phyloP scores from a whole-genome alignment of 2,888 invertebrate genomes.

The Allygus modestus region DNA sequence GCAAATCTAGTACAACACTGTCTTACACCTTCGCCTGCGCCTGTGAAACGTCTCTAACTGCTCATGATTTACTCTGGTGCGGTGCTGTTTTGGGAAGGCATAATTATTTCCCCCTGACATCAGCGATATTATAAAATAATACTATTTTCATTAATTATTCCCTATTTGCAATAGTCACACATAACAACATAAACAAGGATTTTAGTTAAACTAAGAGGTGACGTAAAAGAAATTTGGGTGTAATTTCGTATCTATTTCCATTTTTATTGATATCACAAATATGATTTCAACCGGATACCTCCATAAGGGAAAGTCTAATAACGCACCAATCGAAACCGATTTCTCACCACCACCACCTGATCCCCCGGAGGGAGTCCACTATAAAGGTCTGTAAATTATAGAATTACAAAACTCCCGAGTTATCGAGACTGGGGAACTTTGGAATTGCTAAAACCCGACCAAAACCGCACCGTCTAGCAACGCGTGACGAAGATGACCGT shows the following conservation, averaged over 20 bases:
- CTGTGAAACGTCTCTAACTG: too few species aligned
- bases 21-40: neutral
- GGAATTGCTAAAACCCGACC: neutral
- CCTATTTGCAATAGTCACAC: too few species aligned
- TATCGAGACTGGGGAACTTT: neutral
- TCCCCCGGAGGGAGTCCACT: neutral
- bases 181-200: too few species aligned
- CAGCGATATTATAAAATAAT: too few species aligned
- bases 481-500: neutral
- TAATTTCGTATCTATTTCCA: too few species aligned
- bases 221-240: too few species aligned
- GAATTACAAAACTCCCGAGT: neutral
- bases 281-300: neutral
- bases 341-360: neutral
- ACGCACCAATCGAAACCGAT: neutral
- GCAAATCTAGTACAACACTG: neutral
- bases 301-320: neutral
- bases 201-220: too few species aligned
- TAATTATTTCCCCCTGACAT: too few species aligned
- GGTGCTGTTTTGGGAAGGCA: too few species aligned
- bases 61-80: too few species aligned
- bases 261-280: too few species aligned
- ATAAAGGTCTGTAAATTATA: neutral
- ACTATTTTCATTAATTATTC: too few species aligned
- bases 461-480: neutral